These are phyloP conservation scores for Prenolepis imparis DNA, from an alignment of 2,888 invertebrate genomes.

Conservation along the genomic window DNA sequence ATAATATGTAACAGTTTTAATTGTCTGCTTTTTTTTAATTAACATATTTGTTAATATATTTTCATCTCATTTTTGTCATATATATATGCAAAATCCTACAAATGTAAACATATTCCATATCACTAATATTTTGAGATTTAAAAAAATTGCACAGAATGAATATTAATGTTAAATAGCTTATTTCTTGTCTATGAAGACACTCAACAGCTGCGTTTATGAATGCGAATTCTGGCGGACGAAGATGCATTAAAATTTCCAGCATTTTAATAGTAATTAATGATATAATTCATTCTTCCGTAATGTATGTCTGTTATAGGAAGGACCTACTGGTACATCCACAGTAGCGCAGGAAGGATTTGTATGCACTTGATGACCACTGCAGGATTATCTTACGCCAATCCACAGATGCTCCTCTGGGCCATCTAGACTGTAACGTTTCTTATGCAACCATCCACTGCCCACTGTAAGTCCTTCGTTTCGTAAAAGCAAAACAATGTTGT, in stretches of 20 bases:
- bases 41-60: neutral
- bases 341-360: constrained; percentile 84
- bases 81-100: neutral
- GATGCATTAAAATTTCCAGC: neutral
- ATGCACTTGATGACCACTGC: constrained; percentile 85
- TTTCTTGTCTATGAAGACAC: neutral
- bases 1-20: constrained; percentile 7
- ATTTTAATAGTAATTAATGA: neutral
- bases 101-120: neutral
- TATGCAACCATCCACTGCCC: constrained; percentile 84
- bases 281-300: constrained; percentile 18
- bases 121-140: neutral
- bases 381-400: constrained; percentile 78
- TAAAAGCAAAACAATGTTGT: constrained; percentile 71
- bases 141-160: neutral
- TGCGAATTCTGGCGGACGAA: neutral
- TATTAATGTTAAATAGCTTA: constrained; percentile 22
- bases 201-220: constrained; percentile 1
- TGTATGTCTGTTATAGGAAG: constrained; percentile 76
- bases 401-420: constrained; percentile 81
- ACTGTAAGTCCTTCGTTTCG: constrained; percentile 80
- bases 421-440: constrained; percentile 82
- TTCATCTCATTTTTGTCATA: neutral
- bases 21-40: constrained; percentile 1
- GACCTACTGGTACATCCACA: constrained; percentile 76